Evolutionary conservation across 1,140 invertebrate species (phyloP).

Genomic region (Plodia interpunctella): DNA sequence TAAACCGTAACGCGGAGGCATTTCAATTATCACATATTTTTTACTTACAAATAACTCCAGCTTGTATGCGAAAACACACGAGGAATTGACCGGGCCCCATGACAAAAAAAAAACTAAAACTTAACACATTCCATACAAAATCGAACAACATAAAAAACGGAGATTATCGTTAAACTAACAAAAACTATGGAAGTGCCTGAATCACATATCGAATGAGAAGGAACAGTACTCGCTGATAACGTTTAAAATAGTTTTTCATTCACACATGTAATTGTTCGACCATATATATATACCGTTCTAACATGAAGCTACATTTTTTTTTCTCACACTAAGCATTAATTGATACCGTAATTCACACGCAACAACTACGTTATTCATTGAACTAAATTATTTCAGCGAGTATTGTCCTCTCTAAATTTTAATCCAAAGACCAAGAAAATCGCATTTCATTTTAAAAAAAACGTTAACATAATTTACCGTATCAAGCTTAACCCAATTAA

Average conservation of each 20-base stretch:
- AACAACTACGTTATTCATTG: neutral
- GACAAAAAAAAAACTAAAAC: slow-evolving; percentile 45
- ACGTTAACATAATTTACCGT: slow-evolving; percentile 49
- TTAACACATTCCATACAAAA: slow-evolving; percentile 57
- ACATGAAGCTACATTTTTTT: neutral
- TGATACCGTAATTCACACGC: neutral
- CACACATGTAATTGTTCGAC: neutral
- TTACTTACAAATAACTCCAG: slow-evolving; percentile 28
- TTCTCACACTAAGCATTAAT: neutral
- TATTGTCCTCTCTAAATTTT: neutral
- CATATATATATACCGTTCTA: neutral
- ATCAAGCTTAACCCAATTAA: slow-evolving; percentile 48
- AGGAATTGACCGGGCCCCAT: slow-evolving; percentile 35
- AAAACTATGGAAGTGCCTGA: slow-evolving; percentile 25
- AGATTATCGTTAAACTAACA: slow-evolving; percentile 27
- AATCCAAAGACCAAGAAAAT: slow-evolving; percentile 8
- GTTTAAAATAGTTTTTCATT: neutral
- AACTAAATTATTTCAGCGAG: slow-evolving; percentile 11
- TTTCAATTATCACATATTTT: slow-evolving; percentile 61
- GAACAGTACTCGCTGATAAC: neutral
- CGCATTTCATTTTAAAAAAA: slow-evolving; percentile 39
- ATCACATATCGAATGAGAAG: neutral
- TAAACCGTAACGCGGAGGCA: slow-evolving; percentile 40
- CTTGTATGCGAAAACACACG: slow-evolving; percentile 30
- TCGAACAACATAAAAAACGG: slow-evolving; percentile 49